Conservation (phyloP, 2,888 invertebrate genomes). For the Odontothrips loti region DNA sequence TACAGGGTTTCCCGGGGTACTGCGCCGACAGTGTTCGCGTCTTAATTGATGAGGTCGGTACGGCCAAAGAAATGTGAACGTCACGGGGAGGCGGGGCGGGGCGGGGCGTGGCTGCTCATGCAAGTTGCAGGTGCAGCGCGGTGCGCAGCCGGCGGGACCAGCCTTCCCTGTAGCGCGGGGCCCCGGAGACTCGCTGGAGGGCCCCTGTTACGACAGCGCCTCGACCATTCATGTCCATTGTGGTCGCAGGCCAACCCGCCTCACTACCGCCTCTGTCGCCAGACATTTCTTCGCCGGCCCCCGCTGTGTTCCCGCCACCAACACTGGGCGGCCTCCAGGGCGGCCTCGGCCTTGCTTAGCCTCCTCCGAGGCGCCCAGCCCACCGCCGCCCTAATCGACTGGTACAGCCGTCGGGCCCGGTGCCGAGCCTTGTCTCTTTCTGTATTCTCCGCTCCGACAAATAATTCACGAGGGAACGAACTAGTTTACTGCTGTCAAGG, state of each 20-base stretch:
- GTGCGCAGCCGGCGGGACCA: too few relatives aligned
- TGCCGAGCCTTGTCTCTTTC: too few relatives aligned
- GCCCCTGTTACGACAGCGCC: background rate
- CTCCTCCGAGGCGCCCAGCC: background rate
- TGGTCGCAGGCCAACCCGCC: background rate
- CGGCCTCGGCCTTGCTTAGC: background rate
- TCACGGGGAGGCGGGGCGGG: background rate
- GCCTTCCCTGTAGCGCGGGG: too few relatives aligned
- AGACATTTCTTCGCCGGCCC: too few relatives aligned
- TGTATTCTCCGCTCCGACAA: background rate
- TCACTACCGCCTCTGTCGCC: too few relatives aligned
- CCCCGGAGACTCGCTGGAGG: too few relatives aligned
- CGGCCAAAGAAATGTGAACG: background rate
- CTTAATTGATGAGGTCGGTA: background rate
- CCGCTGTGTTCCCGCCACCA: too few relatives aligned
- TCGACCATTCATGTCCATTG: background rate
- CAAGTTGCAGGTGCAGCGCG: background rate
- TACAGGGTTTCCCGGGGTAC: background rate
- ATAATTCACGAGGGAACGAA: constrained; percentile 14
- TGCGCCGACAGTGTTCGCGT: background rate
- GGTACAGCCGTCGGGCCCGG: background rate
- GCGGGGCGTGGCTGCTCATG: background rate
- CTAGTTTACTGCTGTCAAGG: constrained; percentile 18
- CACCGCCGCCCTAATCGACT: too few relatives aligned
- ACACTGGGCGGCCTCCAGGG: too few relatives aligned